phyloP scores from a whole-genome alignment of 2,888 invertebrate genomes.

The Spilarctia lutea region DNA sequence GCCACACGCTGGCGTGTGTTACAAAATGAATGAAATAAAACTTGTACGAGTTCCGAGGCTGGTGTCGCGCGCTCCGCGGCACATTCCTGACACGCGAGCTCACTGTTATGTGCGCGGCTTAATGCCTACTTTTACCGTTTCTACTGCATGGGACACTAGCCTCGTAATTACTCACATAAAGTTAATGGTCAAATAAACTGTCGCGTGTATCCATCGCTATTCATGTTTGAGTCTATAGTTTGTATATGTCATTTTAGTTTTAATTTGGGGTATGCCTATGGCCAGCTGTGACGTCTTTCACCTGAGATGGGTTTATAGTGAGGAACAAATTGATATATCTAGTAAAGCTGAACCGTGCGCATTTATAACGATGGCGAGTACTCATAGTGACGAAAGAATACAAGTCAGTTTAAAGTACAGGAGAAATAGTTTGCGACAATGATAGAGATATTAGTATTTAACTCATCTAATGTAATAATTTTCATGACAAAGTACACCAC shows the following conservation, averaged over 20 bases:
- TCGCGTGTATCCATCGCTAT: background rate
- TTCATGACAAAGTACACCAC: background rate
- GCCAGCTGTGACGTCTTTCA: too few species aligned
- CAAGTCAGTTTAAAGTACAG: background rate
- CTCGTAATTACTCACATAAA: background rate
- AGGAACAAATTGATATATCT: background rate
- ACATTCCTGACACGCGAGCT: constrained; percentile 25
- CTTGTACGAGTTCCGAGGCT: constrained; percentile 33
- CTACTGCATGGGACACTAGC: too few species aligned
- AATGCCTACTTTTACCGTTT: background rate
- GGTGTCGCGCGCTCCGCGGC: constrained; percentile 8
- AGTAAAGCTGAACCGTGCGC: background rate
- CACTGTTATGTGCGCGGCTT: background rate
- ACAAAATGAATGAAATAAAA: constrained; percentile 39
- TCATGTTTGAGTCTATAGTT: background rate
- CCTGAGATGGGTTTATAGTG: background rate
- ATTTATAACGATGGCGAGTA: background rate
- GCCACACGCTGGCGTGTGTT: constrained; percentile 15
- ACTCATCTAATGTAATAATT: background rate
- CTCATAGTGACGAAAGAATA: background rate
- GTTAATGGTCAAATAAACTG: background rate
- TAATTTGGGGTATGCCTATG: background rate
- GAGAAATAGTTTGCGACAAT: background rate
- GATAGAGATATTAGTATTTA: too few species aligned
- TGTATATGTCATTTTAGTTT: background rate